Evolutionary conservation across 2,888 invertebrate genomes (phyloP), one percentile per base, ranked within the genome.

Genomic region (Emmelina monodactyla): DNA sequence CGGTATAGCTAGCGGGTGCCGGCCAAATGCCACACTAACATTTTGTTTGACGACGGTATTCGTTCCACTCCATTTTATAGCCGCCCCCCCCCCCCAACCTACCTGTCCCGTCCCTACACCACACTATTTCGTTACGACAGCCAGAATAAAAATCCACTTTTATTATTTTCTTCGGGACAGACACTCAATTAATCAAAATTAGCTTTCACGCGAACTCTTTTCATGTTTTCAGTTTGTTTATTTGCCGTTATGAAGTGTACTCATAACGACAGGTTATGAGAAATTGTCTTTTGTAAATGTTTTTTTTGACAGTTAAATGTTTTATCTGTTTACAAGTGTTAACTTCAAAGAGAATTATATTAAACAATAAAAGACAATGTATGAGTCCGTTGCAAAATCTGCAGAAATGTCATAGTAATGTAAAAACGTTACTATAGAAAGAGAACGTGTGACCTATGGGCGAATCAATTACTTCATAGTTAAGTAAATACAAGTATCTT

Each of bases 11-110:
- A 4, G 19, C 14, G 13, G 28, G 16, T 16, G 30, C 16, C 30
- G 28, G 16, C 45, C 47, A 71, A 72, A 72, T 71, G 70, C 57
- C 71, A 70, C 57, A 55, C 50, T 72, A 71, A 66, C 71, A 70
- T 72, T 72, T 70, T 35, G 40, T 41, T n/a, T n/a, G n/a, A n/a
- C 43, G 39, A 33, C 37, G 45, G 58, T 61, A 58, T 57, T 51
- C 52, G 64, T 62, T 62, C 61, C 59, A 64, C 59, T 62, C 66
- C 50, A 66, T 62, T 64, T 65, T 49, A 38, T 53, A 45, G 32
- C 22, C 15, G 22, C 46, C 32, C 37, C 39, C 46, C 49, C 45
- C 46, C 25, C 25, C 16, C 47, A 32, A 37, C 39, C 46, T 50
- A 45, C 47, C 42, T 52, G 50, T 50, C 45, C 42, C 38, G 40